These are phyloP conservation scores for Euspilapteryx auroguttella DNA, from an alignment of 2,888 invertebrate species.

Conservation along the genomic window DNA sequence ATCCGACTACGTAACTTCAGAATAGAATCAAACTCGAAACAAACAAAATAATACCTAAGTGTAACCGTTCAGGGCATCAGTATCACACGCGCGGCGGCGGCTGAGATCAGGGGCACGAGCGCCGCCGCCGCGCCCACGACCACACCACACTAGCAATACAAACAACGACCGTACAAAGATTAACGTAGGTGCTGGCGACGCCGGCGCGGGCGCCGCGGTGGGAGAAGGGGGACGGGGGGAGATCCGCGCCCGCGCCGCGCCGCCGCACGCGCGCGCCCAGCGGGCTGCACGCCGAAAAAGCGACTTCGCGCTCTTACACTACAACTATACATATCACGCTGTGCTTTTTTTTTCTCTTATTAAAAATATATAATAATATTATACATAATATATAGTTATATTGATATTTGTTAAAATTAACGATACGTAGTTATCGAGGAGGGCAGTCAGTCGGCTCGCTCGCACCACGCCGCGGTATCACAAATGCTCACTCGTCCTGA, in stretches of 20 bases:
- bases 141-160: constrained; percentile 24
- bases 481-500: constrained; percentile 53
- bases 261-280: constrained; percentile 12
- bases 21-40: constrained; percentile 56
- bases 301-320: constrained; percentile 30
- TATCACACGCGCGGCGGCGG: constrained; percentile 49
- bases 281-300: constrained; percentile 13
- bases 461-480: constrained; percentile 25
- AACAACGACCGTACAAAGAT: constrained; percentile 32
- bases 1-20: constrained; percentile 46
- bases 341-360: constrained; percentile 58
- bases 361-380: constrained; percentile 53
- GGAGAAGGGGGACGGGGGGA: constrained; percentile 17
- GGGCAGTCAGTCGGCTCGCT: constrained; percentile 53
- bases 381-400: constrained; percentile 56
- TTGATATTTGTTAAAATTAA: constrained; percentile 59
- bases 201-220: constrained; percentile 30
- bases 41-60: constrained; percentile 49
- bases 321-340: constrained; percentile 61
- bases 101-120: constrained; percentile 39
- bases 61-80: constrained; percentile 41
- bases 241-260: constrained; percentile 23
- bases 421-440: constrained; percentile 56
- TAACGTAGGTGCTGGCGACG: constrained; percentile 32
- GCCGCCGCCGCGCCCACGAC: constrained; percentile 18